These are phyloP conservation scores for Cephalopholis sonnerati DNA, from an alignment of 2,113 vertebrate species.

Conservation along the genomic window DNA sequence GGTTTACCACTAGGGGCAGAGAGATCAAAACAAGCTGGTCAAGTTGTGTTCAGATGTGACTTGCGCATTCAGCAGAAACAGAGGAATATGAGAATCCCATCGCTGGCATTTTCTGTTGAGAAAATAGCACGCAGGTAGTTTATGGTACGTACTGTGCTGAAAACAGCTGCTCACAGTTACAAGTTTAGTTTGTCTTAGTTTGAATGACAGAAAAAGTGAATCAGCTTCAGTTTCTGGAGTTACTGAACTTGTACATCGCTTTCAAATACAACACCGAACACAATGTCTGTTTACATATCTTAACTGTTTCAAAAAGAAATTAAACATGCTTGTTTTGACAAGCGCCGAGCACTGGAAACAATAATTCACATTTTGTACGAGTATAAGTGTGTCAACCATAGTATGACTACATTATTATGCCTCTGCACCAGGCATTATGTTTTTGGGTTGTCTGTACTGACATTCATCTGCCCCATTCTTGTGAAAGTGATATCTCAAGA, in stretches of 20 bases:
- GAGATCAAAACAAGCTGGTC: not conserved
- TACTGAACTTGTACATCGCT: not conserved
- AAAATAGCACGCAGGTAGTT: not conserved
- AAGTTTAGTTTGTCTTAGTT: not conserved
- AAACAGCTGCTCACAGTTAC: not conserved
- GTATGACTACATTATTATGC: not conserved
- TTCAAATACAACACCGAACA: not conserved
- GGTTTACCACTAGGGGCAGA: not conserved
- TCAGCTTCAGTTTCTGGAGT: not conserved
- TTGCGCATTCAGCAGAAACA: not conserved
- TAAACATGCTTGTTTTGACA: not conserved
- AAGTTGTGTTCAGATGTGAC: not conserved
- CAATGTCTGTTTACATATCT: not conserved
- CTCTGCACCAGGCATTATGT: no score
- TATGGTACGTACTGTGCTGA: not conserved
- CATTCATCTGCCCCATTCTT: no score
- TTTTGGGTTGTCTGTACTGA: no score
- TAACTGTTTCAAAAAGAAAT: not conserved
- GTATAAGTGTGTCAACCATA: not conserved
- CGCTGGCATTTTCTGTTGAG: not conserved
- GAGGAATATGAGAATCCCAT: not conserved
- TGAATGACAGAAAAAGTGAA: not conserved
- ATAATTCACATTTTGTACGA: not conserved
- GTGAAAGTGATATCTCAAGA: no score
- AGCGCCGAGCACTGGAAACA: not conserved